Conservation (phyloP, 2,888 invertebrate species). For the Drosophila robusta region DNA sequence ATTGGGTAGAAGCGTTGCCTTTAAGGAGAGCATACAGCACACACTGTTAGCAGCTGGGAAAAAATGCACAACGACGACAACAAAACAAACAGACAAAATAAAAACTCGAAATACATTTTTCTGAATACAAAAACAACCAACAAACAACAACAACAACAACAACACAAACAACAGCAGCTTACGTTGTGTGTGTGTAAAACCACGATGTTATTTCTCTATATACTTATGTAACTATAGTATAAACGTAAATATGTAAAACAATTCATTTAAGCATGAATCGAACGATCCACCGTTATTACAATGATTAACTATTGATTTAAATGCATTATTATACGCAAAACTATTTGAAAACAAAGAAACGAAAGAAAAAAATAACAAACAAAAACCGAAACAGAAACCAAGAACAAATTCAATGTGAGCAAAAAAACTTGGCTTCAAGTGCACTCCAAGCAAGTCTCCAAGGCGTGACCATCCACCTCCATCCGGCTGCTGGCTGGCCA, state of each 20-base stretch:
- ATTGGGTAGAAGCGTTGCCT: conserved; percentile 33
- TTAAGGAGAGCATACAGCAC: conserved; percentile 11
- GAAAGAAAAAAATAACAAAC: conserved; percentile 5
- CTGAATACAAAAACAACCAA: conserved; percentile 2
- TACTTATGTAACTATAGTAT: conserved; percentile 48
- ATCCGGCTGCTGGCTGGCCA: conserved; percentile 8
- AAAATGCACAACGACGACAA: conserved; percentile 39
- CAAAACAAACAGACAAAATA: conserved; percentile 10
- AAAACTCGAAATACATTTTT: conserved; percentile 34
- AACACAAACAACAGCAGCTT: conserved; percentile 10
- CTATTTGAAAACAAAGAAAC: conserved; percentile 32
- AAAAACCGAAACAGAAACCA: conserved; percentile 29
- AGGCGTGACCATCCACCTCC: background rate
- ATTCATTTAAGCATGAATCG: conserved; percentile 79
- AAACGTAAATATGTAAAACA: conserved; percentile 51
- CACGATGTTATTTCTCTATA: conserved; percentile 58
- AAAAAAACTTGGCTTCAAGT: conserved; percentile 25
- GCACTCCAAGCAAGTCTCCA: conserved; percentile 7
- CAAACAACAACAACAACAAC: background rate
- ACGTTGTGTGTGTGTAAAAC: conserved; percentile 24
- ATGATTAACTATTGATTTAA: conserved; percentile 69
- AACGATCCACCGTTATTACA: conserved; percentile 83
- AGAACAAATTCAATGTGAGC: conserved; percentile 38
- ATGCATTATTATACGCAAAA: conserved; percentile 41
- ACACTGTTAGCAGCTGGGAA: conserved; percentile 9